Percentiles rank a stretch among this genome's conserved stretches.
Evolutionary conservation across 2,113 vertebrate species (phyloP).

Genomic region (Redunca redunca): DNA sequence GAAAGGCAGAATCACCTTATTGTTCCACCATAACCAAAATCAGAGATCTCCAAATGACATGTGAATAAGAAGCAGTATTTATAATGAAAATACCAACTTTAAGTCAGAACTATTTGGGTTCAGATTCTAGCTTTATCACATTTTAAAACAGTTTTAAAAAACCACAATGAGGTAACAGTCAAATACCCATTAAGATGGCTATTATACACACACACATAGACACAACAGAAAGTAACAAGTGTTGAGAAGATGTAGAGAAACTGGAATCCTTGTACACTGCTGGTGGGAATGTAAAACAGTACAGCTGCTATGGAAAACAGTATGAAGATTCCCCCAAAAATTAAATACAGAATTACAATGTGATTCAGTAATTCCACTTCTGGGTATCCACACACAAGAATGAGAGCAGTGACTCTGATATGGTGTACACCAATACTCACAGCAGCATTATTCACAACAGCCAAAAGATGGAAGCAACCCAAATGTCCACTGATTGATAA

Average conservation of each 20-base stretch:
- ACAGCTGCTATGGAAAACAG: background rate
- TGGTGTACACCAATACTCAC: background rate
- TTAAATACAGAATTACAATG: background rate
- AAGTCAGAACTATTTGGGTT: background rate
- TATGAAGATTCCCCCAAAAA: background rate
- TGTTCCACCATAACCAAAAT: background rate
- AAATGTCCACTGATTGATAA: background rate
- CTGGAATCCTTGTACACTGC: background rate
- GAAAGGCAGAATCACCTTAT: background rate
- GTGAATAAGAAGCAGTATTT: background rate
- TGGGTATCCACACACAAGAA: background rate
- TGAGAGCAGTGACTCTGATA: background rate
- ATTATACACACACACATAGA: background rate
- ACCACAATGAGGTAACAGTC: background rate
- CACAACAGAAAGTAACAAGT: background rate
- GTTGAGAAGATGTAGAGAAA: background rate
- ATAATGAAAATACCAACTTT: background rate
- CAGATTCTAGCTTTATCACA: background rate
- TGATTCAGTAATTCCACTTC: background rate
- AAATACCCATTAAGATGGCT: background rate
- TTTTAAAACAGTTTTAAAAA: background rate
- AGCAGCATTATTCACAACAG: background rate
- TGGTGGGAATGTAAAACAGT: background rate
- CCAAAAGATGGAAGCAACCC: background rate
- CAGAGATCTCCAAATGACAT: background rate